These are phyloP conservation scores for Sycophaga agraensis DNA, from an alignment of 1,140 invertebrate species.

Conservation along the genomic window DNA sequence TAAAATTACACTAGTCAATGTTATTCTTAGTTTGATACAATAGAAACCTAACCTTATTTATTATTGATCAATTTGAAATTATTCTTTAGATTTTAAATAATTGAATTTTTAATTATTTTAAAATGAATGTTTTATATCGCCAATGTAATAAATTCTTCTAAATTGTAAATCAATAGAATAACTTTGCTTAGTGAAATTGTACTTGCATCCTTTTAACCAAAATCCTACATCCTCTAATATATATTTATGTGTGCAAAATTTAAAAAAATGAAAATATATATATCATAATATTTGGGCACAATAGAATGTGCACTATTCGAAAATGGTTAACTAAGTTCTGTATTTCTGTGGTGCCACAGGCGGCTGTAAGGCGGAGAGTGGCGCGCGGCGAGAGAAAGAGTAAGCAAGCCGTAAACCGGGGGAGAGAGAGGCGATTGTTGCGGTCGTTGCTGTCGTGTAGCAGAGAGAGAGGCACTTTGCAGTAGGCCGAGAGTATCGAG, in stretches of 20 bases:
- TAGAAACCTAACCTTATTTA: too few relatives aligned
- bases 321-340: slow-evolving; percentile 46
- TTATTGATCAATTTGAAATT: too few relatives aligned
- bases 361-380: slow-evolving; percentile 57
- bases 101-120: too few relatives aligned
- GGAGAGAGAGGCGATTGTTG: slow-evolving; percentile 43
- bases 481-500: slow-evolving; percentile 8
- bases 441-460: slow-evolving; percentile 22
- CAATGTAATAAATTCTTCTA: too few relatives aligned
- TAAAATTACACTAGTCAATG: slow-evolving; percentile 7
- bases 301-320: slow-evolving; percentile 35
- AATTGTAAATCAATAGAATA: too few relatives aligned
- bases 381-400: slow-evolving; percentile 48
- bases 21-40: too few relatives aligned
- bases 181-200: slow-evolving; percentile 1
- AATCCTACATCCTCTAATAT: neutral
- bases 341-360: slow-evolving; percentile 60
- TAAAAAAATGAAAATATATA: neutral
- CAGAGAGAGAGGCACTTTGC: slow-evolving; percentile 15
- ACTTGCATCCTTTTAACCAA: neutral
- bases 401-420: slow-evolving; percentile 51
- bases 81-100: too few relatives aligned
- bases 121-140: too few relatives aligned
- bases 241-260: too few relatives aligned
- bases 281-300: slow-evolving; percentile 30